Evolutionary conservation across 2,113 vertebrate genomes (phyloP), one percentile per base, ranked within the genome.

Genomic region (Chauna torquata): DNA sequence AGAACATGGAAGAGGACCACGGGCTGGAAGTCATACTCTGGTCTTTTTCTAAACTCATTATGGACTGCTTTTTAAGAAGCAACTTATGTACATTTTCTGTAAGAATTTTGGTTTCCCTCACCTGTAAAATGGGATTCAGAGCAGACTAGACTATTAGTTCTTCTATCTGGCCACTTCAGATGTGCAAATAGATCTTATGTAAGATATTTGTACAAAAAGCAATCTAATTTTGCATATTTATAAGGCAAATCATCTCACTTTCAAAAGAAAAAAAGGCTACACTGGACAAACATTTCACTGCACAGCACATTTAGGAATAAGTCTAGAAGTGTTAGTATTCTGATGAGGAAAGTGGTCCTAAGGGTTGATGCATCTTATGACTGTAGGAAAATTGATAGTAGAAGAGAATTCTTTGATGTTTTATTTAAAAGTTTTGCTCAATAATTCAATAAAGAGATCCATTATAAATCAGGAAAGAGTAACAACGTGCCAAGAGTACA

Each of bases 401-500:
- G 88, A 92, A 92, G 71, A 96, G 54, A 86, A 88, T 86, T 52
- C 96, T 97, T 97, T 92, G 94, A 97, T 97, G 85, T 95, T 97
- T 97, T 96, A 97, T 98, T 96, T 96, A 96, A 97, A 82, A 88
- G 50, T 92, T 96, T 93, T 95, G 80, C 90, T 98, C 95, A 97
- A 96, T 97, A 96, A 97, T 97, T 97, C 96, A 98, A 77, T 92
- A 96, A 97, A 93, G 93, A 95, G 86, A 94, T 94, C 90, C 75
- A 93, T 97, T 96, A 96, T 96, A 96, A 93, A 95, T 80, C 81
- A 94, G 52, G 62, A 96, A 96, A 84, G 84, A 88, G 87, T 89
- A 91, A 81, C 93, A 96, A 93, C 64, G 34, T 89, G 80, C 70
- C 64, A 84, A 15, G 64, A 94, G 58, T 95, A 94, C 86, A 95